These are phyloP conservation scores for Naja naja DNA, from an alignment of 2,113 vertebrate genomes.

Conservation along the genomic window DNA sequence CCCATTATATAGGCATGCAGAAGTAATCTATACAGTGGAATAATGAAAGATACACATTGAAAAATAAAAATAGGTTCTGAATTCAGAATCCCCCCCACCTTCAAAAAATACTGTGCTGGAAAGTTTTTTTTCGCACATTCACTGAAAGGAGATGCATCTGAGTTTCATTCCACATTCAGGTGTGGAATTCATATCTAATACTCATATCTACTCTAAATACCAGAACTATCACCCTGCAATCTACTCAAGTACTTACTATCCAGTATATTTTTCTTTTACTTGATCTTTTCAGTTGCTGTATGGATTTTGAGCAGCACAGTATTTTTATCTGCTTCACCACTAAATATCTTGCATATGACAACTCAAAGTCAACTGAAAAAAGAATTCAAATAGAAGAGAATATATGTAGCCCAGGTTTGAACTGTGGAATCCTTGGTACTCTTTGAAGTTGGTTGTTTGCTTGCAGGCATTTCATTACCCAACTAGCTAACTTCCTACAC, in stretches of 20 bases:
- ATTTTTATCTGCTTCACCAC: not conserved
- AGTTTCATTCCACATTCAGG: not conserved
- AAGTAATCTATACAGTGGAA: not conserved
- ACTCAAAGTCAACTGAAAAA: not conserved
- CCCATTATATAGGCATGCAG: not conserved
- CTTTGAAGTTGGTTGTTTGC: too few species aligned
- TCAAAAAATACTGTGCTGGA: not conserved
- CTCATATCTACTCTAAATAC: not conserved
- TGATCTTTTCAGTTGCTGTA: not conserved
- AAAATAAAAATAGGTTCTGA: not conserved
- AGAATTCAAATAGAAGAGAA: not conserved
- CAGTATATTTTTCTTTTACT: not conserved
- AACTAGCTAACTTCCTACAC: not conserved
- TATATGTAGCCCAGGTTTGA: not conserved
- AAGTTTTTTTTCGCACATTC: not conserved
- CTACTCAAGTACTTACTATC: not conserved
- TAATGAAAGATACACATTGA: not conserved
- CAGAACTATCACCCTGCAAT: not conserved
- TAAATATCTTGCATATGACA: not conserved
- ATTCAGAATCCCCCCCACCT: not conserved
- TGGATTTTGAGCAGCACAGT: not conserved
- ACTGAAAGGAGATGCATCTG: not conserved
- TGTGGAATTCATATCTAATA: not conserved
- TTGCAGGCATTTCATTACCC: too few species aligned
- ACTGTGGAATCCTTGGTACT: too few species aligned